phyloP scores from a whole-genome alignment of 2,888 invertebrate genomes.

The Hirtodrosophila histrioides region DNA sequence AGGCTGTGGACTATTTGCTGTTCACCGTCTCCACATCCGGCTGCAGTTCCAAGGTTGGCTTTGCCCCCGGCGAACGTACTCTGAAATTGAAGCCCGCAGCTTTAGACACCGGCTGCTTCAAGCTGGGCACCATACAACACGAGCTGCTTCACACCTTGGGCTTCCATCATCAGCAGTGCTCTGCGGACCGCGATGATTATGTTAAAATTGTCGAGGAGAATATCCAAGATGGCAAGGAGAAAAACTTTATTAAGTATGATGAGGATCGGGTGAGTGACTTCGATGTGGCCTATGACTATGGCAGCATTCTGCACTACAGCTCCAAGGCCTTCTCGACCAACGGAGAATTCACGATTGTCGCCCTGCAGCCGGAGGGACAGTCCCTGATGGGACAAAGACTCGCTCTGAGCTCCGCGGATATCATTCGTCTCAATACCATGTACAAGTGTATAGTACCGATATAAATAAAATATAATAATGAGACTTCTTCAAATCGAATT shows the following conservation, averaged over 20 bases:
- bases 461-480: too few relatives aligned
- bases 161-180: conserved; percentile 92
- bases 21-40: conserved; percentile 84
- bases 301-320: conserved; percentile 92
- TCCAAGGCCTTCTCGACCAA: conserved; percentile 89
- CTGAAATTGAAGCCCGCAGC: conserved; percentile 63
- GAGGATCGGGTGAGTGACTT: conserved; percentile 86
- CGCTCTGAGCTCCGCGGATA: conserved; percentile 49
- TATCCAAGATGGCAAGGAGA: conserved; percentile 86
- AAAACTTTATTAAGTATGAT: conserved; percentile 89
- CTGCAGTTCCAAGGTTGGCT: conserved; percentile 91
- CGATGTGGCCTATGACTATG: conserved; percentile 89
- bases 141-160: conserved; percentile 91
- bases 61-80: conserved; percentile 83
- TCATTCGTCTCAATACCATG: conserved; percentile 67
- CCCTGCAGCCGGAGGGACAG: conserved; percentile 74
- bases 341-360: conserved; percentile 88
- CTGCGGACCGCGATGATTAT: conserved; percentile 89
- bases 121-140: conserved; percentile 87
- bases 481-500: too few relatives aligned
- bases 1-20: conserved; percentile 49
- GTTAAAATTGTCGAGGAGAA: conserved; percentile 85
- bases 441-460: conserved; percentile 55
- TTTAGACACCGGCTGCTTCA: conserved; percentile 77
- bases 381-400: conserved; percentile 62